Conservation (phyloP, 2,888 invertebrate genomes). For the Tenthredo scrophulariae region DNA sequence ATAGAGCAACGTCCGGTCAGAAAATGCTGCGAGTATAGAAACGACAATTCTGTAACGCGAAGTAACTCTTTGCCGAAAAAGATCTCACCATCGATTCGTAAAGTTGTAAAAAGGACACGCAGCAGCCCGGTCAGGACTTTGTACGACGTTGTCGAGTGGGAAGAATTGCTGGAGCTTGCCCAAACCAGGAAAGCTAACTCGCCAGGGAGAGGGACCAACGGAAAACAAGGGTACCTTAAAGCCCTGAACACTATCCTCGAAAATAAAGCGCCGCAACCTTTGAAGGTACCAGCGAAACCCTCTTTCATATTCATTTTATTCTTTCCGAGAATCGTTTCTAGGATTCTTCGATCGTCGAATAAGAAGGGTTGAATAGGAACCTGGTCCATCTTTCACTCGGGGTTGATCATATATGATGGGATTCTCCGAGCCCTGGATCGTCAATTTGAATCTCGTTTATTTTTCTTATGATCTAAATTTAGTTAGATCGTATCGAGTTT, state of each 20-base stretch:
- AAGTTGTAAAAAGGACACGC: slow-evolving; percentile 56
- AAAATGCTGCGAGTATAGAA: slow-evolving; percentile 42
- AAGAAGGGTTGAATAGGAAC: neutral
- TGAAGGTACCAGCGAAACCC: slow-evolving; percentile 63
- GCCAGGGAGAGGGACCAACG: slow-evolving; percentile 16
- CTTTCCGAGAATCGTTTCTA: neutral
- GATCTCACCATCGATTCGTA: slow-evolving; percentile 77
- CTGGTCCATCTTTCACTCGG: neutral
- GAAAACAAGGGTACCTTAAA: slow-evolving; percentile 59
- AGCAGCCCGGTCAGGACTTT: slow-evolving; percentile 58
- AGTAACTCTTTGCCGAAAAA: slow-evolving; percentile 74
- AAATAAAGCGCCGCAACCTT: slow-evolving; percentile 66
- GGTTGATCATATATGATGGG: neutral
- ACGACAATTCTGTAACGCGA: slow-evolving; percentile 54
- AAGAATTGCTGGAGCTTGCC: slow-evolving; percentile 81
- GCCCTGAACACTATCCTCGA: slow-evolving; percentile 70
- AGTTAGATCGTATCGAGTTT: neutral
- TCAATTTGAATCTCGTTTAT: neutral
- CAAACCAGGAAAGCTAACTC: slow-evolving; percentile 79
- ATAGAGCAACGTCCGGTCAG: slow-evolving; percentile 63
- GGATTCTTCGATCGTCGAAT: neutral
- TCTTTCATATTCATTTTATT: neutral
- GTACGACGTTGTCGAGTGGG: slow-evolving; percentile 78
- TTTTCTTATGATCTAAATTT: neutral
- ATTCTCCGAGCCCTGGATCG: neutral